Percentiles rank a stretch among this genome's conserved stretches.
Evolutionary conservation across 1,140 invertebrate genomes (phyloP).

Genomic region (Chelonus insularis): DNA sequence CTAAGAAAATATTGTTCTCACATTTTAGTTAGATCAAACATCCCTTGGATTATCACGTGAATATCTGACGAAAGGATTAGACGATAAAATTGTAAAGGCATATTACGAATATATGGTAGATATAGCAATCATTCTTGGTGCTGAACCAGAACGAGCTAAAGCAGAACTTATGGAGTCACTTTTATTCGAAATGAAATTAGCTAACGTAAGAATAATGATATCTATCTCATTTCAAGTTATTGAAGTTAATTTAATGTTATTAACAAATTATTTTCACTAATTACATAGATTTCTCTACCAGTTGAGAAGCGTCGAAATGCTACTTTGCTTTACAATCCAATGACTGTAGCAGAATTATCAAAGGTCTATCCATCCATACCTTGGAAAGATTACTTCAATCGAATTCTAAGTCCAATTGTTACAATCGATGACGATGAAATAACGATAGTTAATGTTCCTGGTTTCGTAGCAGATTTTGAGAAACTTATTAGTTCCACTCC

Average conservation of each 20-base stretch:
- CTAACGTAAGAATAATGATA: slow-evolving; percentile 73
- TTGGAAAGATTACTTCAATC: slow-evolving; percentile 83
- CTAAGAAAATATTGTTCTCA: slow-evolving; percentile 1
- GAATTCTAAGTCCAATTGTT: slow-evolving; percentile 66
- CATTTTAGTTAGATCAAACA: slow-evolving; percentile 84
- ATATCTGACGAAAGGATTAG: slow-evolving; percentile 83
- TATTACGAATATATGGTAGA: slow-evolving; percentile 87
- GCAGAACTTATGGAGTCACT: slow-evolving; percentile 81
- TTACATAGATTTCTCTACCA: slow-evolving; percentile 80
- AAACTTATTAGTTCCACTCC: slow-evolving; percentile 60
- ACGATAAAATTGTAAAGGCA: slow-evolving; percentile 76
- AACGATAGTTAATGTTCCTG: slow-evolving; percentile 68
- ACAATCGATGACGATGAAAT: slow-evolving; percentile 71
- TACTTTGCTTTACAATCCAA: slow-evolving; percentile 88
- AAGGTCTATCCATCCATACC: slow-evolving; percentile 74
- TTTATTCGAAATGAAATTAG: slow-evolving; percentile 88
- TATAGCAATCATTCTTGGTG: slow-evolving; percentile 85
- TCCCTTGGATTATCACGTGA: slow-evolving; percentile 85
- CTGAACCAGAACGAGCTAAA: slow-evolving; percentile 69
- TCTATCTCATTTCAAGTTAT: neutral
- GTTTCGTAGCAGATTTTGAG: slow-evolving; percentile 64
- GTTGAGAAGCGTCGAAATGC: slow-evolving; percentile 89
- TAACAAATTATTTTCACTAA: slow-evolving; percentile 4
- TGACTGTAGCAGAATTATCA: slow-evolving; percentile 77
- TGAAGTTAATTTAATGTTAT: neutral